A percentile compares a stretch with the other conserved stretches of the same genome.
Conservation (phyloP, 2,113 vertebrate genomes). For the Nyctereutes procyonoides region DNA sequence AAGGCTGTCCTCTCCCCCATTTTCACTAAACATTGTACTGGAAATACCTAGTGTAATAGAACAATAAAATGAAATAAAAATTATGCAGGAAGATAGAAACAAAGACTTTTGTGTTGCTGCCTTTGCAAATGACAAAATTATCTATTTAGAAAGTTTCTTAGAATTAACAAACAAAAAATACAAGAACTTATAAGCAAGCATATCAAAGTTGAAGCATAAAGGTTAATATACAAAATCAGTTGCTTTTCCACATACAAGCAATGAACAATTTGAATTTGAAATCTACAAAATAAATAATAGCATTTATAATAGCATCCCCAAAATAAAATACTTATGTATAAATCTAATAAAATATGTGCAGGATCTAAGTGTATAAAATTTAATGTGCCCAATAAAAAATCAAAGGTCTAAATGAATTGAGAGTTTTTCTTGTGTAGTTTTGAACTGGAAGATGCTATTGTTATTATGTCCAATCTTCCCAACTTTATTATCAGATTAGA, state of each 20-base stretch:
- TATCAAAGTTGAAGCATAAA: neutral
- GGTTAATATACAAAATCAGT: neutral
- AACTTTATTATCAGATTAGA: neutral
- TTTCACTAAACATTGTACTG: neutral
- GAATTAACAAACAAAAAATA: neutral
- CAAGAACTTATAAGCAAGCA: neutral
- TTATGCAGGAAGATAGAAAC: neutral
- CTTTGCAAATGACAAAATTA: neutral
- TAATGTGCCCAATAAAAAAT: neutral
- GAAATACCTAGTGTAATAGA: neutral
- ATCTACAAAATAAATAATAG: neutral
- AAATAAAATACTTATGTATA: neutral
- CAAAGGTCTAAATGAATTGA: neutral
- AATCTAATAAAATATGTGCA: neutral
- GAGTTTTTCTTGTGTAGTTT: neutral
- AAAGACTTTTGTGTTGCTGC: neutral
- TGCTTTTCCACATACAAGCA: neutral
- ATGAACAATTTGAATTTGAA: neutral
- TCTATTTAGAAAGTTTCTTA: neutral
- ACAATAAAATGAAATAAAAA: neutral
- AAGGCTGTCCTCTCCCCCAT: neutral
- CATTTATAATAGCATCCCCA: neutral
- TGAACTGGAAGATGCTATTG: neutral
- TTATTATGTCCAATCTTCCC: neutral
- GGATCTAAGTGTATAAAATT: neutral